Evolutionary conservation across 2,113 vertebrate species (phyloP).

Genomic region (Galeopterus variegatus): DNA sequence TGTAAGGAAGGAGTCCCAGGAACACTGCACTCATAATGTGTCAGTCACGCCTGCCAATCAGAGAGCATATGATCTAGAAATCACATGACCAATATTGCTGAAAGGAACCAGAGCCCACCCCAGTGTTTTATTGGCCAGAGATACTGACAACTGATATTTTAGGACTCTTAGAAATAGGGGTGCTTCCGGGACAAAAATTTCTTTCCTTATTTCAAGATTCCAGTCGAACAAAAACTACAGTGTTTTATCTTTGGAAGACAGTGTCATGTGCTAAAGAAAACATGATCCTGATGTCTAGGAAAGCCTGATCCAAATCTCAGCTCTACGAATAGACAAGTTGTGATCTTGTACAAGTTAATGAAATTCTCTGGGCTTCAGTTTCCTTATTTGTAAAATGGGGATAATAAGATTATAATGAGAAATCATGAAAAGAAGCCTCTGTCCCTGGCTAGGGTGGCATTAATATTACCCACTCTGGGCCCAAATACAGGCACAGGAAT

Average conservation of each 20-base stretch:
- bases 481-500: neutral
- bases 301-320: neutral
- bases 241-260: neutral
- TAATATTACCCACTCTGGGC: neutral
- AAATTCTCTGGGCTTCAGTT: neutral
- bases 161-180: neutral
- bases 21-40: neutral
- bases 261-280: neutral
- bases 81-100: neutral
- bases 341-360: neutral
- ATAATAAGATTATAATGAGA: neutral
- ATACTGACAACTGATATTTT: neutral
- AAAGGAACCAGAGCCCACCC: neutral
- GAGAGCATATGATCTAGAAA: neutral
- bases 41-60: neutral
- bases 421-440: neutral
- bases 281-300: neutral
- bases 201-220: neutral
- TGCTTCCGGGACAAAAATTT: neutral
- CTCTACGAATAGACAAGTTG: neutral
- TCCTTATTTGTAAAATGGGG: neutral
- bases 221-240: neutral
- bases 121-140: neutral
- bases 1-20: neutral
- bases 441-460: neutral